These are phyloP conservation scores for Taenioides sp. DNA, from an alignment of 2,797 vertebrate species.

Conservation along the genomic window DNA sequence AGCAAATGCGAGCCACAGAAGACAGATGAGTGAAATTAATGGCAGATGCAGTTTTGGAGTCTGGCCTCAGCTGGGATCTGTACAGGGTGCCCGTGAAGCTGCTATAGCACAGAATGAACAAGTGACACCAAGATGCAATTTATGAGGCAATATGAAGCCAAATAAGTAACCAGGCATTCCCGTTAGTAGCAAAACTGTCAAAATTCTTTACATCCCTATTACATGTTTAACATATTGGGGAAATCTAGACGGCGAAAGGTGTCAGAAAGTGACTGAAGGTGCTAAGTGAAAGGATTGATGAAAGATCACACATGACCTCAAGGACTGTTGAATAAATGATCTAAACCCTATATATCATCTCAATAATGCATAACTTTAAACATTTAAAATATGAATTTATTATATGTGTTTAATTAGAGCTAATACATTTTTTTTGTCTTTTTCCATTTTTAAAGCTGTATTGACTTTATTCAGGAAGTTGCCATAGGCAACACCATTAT, in stretches of 20 bases:
- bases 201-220: slow-evolving; percentile 3
- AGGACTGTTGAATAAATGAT: slow-evolving; percentile 5
- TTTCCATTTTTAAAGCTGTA: too few relatives aligned
- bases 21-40: slow-evolving; percentile 68
- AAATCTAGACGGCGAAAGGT: slow-evolving; percentile 7
- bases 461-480: too few relatives aligned
- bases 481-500: too few relatives aligned
- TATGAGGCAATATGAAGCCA: slow-evolving; percentile 35
- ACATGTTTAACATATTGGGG: slow-evolving; percentile 16
- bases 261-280: slow-evolving; percentile 14
- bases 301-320: slow-evolving; percentile 5
- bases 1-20: slow-evolving; percentile 63
- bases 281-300: background rate
- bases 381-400: background rate
- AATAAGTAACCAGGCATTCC: slow-evolving; percentile 22
- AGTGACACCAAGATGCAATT: slow-evolving; percentile 37
- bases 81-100: slow-evolving; percentile 23
- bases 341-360: background rate
- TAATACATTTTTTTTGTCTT: too few relatives aligned
- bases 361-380: slow-evolving; percentile 1
- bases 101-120: slow-evolving; percentile 40
- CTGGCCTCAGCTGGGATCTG: slow-evolving; percentile 38
- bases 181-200: slow-evolving; percentile 5
- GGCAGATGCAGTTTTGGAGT: slow-evolving; percentile 44
- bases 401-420: background rate